Base-by-base conservation (phyloP, 2,113 vertebrate species). In the Stegostoma tigrinum region DNA sequence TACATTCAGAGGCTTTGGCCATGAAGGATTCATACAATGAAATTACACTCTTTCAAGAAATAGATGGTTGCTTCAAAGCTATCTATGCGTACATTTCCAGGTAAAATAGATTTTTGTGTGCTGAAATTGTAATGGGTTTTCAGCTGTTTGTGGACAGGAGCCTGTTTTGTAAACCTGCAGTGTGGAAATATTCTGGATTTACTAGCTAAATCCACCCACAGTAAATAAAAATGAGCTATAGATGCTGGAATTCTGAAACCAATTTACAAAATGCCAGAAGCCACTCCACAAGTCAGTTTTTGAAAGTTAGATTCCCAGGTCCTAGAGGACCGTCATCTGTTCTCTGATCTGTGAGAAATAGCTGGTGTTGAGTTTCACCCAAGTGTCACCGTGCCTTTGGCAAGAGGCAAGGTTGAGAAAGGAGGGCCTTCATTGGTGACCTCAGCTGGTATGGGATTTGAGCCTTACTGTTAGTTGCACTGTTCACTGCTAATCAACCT, bases 11-110 rank as follows among this genome's bases (percentile, higher is more conserved):
- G 68, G 94, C 94, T 75, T 72, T 95, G 42, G 94, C 94, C 42
- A 95, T 95, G 72, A 95, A 95, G 68, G 94, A 95, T 48, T 70
- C 94, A 52, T 95, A 95, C 68, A 95, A 95, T 75, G 94, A 95
- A 70, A 95, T 95, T 95, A 15, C 94, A 70, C 94, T 95, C 70
- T 95, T 95, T 95, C 67, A 95, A 95, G 94, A 95, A 75, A 95
- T 95, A 95, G 94, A 95, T 70, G 94, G 94, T 72, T 95, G 94
- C 45, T 95, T 95, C 94, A 95, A 95, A 95, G 94, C 94, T 75
- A 95, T 95, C 68, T 95, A 95, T 95, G 72, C 94, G 34, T 95
- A 95, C 68, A 72, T 95, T 95, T 95, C 94, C 94, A 95, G 94
- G 94, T 95, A 95, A 95, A 95, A 95, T 48, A 72, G 66, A 27